Evolutionary conservation across 1,140 invertebrate genomes (phyloP).

Genomic region (Amphibalanus amphitrite): DNA sequence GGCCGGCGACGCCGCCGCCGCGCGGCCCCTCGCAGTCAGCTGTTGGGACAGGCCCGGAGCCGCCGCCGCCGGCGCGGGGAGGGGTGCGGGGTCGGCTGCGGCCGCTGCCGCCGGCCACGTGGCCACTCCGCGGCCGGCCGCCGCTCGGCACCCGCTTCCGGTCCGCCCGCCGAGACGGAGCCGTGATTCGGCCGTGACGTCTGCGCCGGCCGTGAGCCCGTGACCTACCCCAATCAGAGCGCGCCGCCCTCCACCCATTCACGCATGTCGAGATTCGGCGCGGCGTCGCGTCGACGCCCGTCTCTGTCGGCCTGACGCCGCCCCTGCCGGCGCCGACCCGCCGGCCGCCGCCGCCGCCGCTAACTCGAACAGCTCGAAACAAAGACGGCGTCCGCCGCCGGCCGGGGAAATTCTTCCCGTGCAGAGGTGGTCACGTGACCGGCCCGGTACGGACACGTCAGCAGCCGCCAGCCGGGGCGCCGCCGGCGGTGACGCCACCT

Average conservation of each 20-base stretch:
- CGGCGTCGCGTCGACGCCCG: neutral
- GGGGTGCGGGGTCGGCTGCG: too few species aligned
- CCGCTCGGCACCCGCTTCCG: too few species aligned
- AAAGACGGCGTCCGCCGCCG: neutral
- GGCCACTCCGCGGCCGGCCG: too few species aligned
- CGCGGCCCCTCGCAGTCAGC: neutral
- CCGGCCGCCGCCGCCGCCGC: too few species aligned
- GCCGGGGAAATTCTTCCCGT: neutral
- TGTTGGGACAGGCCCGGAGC: neutral
- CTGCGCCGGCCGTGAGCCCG: too few species aligned
- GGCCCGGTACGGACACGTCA: neutral
- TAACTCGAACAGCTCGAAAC: neutral
- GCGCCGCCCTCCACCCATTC: too few species aligned
- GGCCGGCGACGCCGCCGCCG: too few species aligned
- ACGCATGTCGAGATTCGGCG: too few species aligned
- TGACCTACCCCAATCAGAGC: neutral
- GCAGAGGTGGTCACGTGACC: neutral
- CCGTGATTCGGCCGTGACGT: neutral
- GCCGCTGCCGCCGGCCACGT: neutral
- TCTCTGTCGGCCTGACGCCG: neutral
- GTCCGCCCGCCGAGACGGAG: too few species aligned
- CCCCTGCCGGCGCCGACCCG: neutral
- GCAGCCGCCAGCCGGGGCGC: neutral
- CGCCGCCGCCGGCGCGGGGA: neutral
- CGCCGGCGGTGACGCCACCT: too few species aligned